phyloP scores from a whole-genome alignment of 1,140 invertebrate genomes.

The Ceratina calcarata region DNA sequence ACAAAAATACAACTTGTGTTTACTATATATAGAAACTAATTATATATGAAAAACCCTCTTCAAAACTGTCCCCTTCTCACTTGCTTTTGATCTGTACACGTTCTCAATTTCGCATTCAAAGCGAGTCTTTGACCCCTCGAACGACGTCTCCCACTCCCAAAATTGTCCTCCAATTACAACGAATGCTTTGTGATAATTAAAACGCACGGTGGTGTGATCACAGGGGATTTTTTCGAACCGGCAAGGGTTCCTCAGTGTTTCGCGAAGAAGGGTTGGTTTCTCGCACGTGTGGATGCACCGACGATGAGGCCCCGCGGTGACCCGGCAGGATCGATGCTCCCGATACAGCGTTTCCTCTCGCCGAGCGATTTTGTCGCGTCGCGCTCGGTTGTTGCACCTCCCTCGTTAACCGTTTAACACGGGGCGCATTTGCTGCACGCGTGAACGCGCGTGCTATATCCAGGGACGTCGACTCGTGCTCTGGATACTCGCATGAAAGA shows the following conservation, averaged over 20 bases:
- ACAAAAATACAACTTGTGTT: too few relatives aligned
- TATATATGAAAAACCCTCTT: neutral
- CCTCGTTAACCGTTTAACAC: slow-evolving; percentile 50
- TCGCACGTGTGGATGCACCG: slow-evolving; percentile 53
- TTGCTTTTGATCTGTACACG: neutral
- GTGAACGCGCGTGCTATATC: neutral
- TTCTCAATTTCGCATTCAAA: neutral
- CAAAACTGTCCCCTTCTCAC: neutral
- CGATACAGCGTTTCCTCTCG: slow-evolving; percentile 67
- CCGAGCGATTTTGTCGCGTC: slow-evolving; percentile 33
- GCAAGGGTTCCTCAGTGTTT: neutral
- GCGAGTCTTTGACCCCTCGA: slow-evolving; percentile 18
- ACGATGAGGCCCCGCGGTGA: slow-evolving; percentile 69
- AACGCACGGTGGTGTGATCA: slow-evolving; percentile 32
- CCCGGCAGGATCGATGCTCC: slow-evolving; percentile 77
- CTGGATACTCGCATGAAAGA: too few relatives aligned
- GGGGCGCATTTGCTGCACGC: neutral
- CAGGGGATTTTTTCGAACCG: slow-evolving; percentile 8
- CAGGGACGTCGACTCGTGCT: slow-evolving; percentile 22
- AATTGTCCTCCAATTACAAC: slow-evolving; percentile 19
- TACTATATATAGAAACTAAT: too few relatives aligned
- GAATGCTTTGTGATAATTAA: slow-evolving; percentile 37
- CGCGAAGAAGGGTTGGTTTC: neutral
- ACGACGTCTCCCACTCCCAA: neutral
- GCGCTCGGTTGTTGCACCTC: slow-evolving; percentile 41